A percentile compares a stretch with the other conserved stretches of the same genome.
These are phyloP conservation scores for Enteromius trimaculatus DNA, from an alignment of 2,797 vertebrate species.

Conservation along the genomic window DNA sequence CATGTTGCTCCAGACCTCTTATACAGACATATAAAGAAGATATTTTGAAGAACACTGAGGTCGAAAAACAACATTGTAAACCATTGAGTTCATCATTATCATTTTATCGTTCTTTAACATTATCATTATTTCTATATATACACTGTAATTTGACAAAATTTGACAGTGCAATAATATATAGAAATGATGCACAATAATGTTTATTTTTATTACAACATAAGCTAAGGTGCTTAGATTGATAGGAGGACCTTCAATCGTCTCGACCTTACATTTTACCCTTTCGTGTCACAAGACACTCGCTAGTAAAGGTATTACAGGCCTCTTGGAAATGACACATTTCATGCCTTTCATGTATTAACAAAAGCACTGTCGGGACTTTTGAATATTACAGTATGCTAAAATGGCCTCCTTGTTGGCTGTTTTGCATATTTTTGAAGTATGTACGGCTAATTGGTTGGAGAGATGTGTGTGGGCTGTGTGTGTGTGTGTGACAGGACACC, in stretches of 20 bases:
- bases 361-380: neutral
- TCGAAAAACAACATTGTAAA: no score
- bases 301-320: neutral
- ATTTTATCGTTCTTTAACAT: no score
- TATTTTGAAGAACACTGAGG: no score
- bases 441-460: constrained; percentile 34
- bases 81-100: no score
- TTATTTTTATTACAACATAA: neutral
- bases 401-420: neutral
- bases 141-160: neutral
- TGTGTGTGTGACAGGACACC: constrained; percentile 57
- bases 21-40: no score
- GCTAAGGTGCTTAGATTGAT: neutral
- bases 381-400: constrained; percentile 1
- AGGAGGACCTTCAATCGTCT: neutral
- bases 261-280: neutral
- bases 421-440: constrained; percentile 28
- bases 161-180: no score
- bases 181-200: neutral
- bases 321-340: constrained; percentile 7
- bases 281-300: neutral
- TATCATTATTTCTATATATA: no score
- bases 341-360: constrained; percentile 6
- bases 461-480: constrained; percentile 43
- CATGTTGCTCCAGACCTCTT: no score